These are phyloP conservation scores for Mastomys natalensis DNA, from an alignment of 2,113 vertebrate species.

Conservation along the genomic window DNA sequence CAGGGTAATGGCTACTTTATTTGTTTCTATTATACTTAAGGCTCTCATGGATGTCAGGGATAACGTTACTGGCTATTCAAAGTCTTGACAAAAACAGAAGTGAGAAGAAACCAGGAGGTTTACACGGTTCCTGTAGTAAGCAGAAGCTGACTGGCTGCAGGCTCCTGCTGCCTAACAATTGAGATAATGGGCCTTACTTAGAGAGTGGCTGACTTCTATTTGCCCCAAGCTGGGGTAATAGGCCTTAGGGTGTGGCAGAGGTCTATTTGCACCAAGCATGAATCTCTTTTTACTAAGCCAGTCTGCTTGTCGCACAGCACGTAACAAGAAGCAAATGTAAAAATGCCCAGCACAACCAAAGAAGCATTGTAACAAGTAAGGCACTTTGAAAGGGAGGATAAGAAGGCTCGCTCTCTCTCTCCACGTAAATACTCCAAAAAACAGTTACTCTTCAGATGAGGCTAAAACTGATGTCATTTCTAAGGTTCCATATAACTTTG, in stretches of 20 bases:
- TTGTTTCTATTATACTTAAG: background rate
- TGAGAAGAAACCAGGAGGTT: background rate
- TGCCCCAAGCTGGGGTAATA: background rate
- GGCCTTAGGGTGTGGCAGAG: background rate
- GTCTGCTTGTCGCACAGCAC: background rate
- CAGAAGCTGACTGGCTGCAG: background rate
- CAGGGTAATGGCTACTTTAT: background rate
- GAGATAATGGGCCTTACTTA: background rate
- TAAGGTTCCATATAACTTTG: background rate
- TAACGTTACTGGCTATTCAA: background rate
- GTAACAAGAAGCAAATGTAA: background rate
- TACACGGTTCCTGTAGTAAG: background rate
- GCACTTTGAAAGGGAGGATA: background rate
- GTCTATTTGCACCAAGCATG: background rate
- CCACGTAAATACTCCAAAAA: background rate
- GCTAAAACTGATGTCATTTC: background rate
- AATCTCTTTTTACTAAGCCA: conserved; percentile 6
- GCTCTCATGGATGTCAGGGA: background rate
- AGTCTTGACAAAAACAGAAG: conserved; percentile 5
- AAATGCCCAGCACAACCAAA: background rate
- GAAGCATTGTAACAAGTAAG: background rate
- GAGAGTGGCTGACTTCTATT: background rate
- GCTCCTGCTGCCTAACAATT: too few relatives aligned
- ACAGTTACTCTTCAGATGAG: background rate
- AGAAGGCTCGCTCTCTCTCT: background rate